A percentile compares a stretch with the other conserved stretches of the same genome.
These are phyloP conservation scores for Spongilla lacustris DNA, from an alignment of 37 sponge, comb jelly and placozoan species.

Conservation along the genomic window DNA sequence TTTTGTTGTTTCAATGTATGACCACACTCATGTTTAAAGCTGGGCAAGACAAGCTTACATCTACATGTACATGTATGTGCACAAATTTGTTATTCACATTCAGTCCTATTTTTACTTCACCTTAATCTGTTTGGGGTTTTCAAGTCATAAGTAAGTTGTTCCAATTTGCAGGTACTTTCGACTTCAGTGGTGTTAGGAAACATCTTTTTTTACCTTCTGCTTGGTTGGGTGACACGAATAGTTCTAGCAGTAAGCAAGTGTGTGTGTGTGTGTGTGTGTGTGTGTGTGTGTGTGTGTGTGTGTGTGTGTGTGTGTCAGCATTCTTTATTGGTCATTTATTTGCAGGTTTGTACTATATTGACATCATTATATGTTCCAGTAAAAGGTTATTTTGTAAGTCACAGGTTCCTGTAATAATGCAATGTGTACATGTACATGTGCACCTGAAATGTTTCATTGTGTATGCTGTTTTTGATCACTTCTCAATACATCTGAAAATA, in stretches of 20 bases:
- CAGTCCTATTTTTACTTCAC: too few relatives aligned
- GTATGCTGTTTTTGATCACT: too few relatives aligned
- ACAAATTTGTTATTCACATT: too few relatives aligned
- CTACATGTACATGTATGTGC: too few relatives aligned
- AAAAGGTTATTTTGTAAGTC: background rate
- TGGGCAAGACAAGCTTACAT: too few relatives aligned
- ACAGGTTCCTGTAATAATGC: background rate
- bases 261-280: background rate
- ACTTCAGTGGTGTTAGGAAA: slow-evolving; percentile 14
- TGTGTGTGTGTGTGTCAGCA: too few relatives aligned
- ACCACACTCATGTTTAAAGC: too few relatives aligned
- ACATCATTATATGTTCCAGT: background rate
- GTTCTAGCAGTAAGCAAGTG: slow-evolving; percentile 43
- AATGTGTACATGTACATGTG: background rate
- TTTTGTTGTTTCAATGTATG: too few relatives aligned
- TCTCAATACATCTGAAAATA: background rate
- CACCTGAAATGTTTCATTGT: too few relatives aligned
- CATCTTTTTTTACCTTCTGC: slow-evolving; percentile 39
- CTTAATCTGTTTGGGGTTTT: too few relatives aligned
- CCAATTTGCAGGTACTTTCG: slow-evolving; percentile 21
- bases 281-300: too few relatives aligned
- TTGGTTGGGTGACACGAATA: slow-evolving; percentile 64
- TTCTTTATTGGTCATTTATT: background rate
- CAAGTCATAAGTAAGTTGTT: too few relatives aligned
- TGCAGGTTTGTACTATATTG: background rate